These are phyloP conservation scores for Coregonus clupeaformis DNA, from an alignment of 2,113 vertebrate species.

Conservation along the genomic window DNA sequence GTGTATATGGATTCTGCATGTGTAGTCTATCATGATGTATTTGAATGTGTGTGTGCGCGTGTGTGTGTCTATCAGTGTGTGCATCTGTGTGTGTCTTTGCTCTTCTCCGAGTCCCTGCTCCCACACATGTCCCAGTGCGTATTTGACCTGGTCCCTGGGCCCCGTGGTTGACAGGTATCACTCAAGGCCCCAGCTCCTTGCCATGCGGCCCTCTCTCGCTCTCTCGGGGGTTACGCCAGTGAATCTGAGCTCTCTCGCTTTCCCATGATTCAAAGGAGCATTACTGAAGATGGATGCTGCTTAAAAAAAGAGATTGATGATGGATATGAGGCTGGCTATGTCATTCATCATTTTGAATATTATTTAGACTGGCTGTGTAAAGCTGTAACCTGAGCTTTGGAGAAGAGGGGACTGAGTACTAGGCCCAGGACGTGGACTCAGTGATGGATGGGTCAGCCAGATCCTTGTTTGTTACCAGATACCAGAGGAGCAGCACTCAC, in stretches of 20 bases:
- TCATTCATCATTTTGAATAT: slow-evolving; percentile 99
- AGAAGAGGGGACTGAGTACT: slow-evolving; percentile 44
- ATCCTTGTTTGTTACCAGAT: slow-evolving; percentile 82
- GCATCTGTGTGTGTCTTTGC: slow-evolving; percentile 26
- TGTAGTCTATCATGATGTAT: no score
- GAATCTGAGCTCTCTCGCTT: slow-evolving; percentile 84
- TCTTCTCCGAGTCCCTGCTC: neutral
- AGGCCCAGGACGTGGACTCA: slow-evolving; percentile 57
- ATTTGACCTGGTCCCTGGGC: neutral
- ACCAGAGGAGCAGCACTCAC: slow-evolving; percentile 50
- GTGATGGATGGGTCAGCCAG: slow-evolving; percentile 81
- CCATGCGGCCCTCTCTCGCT: slow-evolving; percentile 13
- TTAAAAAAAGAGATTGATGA: slow-evolving; percentile 97
- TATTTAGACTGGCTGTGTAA: slow-evolving; percentile 99
- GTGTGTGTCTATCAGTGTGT: slow-evolving; percentile 22
- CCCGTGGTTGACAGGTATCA: slow-evolving; percentile 78
- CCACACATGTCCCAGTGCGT: slow-evolving; percentile 19
- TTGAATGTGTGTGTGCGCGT: neutral
- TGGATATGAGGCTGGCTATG: slow-evolving; percentile 91
- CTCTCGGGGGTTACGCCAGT: slow-evolving; percentile 82
- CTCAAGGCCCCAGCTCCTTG: slow-evolving; percentile 58
- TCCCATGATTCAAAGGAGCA: slow-evolving; percentile 89
- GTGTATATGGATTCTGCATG: neutral
- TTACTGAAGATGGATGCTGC: slow-evolving; percentile 97
- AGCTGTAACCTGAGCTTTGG: slow-evolving; percentile 90